Base-by-base conservation (phyloP, 2,888 invertebrate species). In the Cerceris rybyensis region DNA sequence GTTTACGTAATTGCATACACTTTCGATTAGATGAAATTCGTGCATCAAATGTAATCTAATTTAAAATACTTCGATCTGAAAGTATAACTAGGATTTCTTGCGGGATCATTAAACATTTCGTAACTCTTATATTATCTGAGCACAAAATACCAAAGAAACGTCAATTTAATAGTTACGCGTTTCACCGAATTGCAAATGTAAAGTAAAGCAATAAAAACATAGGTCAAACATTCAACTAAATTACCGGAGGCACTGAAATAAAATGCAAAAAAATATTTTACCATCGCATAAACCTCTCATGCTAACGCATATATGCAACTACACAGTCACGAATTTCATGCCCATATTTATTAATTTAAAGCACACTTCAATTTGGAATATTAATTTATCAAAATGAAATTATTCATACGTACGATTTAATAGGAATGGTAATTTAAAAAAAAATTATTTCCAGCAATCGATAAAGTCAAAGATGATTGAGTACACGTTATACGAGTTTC, bases 91-190 rank as follows among this genome's bases (percentile, higher is more conserved):
- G 55, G 2, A 57, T 57, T 57, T 57, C 28, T 7, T 39, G 9
- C 41, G 16, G 77, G 70, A 28, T 4, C 28, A 28, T 28, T 28
- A 28, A 28, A 28, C 28, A 28, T 28, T 28, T 28, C 49, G 41
- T 50, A 63, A n/a, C 16, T 58, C 58, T 16, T 57, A 76, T 66
- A 57, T 59, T 65, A 61, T 74, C 67, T 60, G 71, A 70, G 55
- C 50, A 58, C 49, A 68, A 54, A 65, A 70, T 59, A 41, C 57
- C 50, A 52, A 58, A 46, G 79, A 64, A 75, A 79, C 67, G 70
- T 28, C 17, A 66, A 78, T 83, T 83, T 83, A 78, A 83, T 78
- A 80, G 84, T 84, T 81, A 72, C 59, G 72, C 78, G 68, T 72
- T 80, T 70, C 78, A 59, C 66, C 75, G 72, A 54, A 54, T 50